Evolutionary conservation across 2,113 vertebrate genomes (phyloP).

Genomic region (Takifugu flavidus): DNA sequence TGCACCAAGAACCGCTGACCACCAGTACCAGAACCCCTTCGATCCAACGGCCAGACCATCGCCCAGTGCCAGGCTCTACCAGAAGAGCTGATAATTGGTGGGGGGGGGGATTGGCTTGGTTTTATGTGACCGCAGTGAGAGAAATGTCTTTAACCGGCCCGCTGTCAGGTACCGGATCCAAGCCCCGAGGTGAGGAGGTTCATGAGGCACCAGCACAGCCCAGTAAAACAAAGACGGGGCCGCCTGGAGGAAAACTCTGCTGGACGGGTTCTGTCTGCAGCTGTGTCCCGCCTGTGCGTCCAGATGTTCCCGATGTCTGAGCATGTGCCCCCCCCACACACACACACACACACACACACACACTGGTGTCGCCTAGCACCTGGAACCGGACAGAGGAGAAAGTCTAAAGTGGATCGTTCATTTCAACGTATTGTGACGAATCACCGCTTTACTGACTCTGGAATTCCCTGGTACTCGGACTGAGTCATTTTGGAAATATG

Average conservation of each 20-base stretch:
- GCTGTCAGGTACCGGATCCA: conserved; percentile 32
- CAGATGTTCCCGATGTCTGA: conserved; percentile 52
- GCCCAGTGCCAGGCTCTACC: background rate
- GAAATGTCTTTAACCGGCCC: conserved; percentile 10
- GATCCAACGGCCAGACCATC: no score
- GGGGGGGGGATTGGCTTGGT: conserved; percentile 6
- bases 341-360: background rate
- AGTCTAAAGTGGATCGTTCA: background rate
- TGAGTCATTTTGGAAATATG: background rate
- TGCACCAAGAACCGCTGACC: no score
- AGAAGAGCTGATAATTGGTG: conserved; percentile 18
- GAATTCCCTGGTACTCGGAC: no score
- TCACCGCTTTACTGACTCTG: background rate
- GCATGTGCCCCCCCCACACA: conserved; percentile 6
- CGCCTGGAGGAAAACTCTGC: conserved; percentile 32
- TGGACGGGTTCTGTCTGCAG: conserved; percentile 45
- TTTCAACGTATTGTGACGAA: background rate
- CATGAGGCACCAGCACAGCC: conserved; percentile 17
- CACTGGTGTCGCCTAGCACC: conserved; percentile 33
- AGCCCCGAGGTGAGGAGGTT: conserved; percentile 29
- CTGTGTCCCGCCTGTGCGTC: conserved; percentile 41
- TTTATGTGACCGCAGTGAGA: conserved; percentile 29
- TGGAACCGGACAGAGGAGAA: background rate
- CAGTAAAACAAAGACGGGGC: conserved; percentile 40
- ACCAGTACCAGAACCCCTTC: background rate